Conservation (phyloP, 64 coral and sea anemone species). For the Montipora efflorescens region DNA sequence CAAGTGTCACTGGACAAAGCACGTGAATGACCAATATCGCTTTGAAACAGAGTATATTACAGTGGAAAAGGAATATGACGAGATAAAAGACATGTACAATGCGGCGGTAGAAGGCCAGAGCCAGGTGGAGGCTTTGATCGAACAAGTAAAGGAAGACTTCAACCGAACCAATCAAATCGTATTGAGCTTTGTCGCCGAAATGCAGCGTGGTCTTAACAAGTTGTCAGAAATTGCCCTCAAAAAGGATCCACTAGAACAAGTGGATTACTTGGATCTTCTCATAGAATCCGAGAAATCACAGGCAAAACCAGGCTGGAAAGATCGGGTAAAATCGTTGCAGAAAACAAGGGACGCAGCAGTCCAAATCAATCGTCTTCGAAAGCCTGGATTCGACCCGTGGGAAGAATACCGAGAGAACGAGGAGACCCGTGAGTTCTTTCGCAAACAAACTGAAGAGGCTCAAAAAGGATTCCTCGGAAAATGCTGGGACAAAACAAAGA, state of each 20-base stretch:
- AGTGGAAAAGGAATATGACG: conserved; percentile 51
- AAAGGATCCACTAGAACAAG: conserved; percentile 77
- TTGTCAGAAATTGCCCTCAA: conserved; percentile 76
- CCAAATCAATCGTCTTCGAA: background rate
- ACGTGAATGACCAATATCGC: conserved; percentile 52
- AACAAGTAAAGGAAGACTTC: conserved; percentile 39
- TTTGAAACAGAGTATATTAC: conserved; percentile 5
- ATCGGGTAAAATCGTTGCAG: conserved; percentile 50
- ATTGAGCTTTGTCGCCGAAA: no score
- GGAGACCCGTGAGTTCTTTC: conserved; percentile 18
- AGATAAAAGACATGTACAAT: conserved; percentile 6
- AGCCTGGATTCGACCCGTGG: conserved; percentile 56
- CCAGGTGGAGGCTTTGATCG: no score
- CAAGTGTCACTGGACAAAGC: conserved; percentile 48
- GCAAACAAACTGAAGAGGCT: background rate
- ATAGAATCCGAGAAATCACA: conserved; percentile 68
- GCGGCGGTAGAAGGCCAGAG: no score
- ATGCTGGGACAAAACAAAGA: background rate
- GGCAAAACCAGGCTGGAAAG: conserved; percentile 68
- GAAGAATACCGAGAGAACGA: conserved; percentile 68
- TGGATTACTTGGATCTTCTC: conserved; percentile 64
- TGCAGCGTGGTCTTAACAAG: conserved; percentile 11
- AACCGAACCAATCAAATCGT: background rate
- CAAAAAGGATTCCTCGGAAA: background rate
- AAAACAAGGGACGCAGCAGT: conserved; percentile 56